Evolutionary conservation across 2,888 invertebrate species (phyloP), one percentile per base, ranked within the genome.

Genomic region (Drosophila mayaguana): DNA sequence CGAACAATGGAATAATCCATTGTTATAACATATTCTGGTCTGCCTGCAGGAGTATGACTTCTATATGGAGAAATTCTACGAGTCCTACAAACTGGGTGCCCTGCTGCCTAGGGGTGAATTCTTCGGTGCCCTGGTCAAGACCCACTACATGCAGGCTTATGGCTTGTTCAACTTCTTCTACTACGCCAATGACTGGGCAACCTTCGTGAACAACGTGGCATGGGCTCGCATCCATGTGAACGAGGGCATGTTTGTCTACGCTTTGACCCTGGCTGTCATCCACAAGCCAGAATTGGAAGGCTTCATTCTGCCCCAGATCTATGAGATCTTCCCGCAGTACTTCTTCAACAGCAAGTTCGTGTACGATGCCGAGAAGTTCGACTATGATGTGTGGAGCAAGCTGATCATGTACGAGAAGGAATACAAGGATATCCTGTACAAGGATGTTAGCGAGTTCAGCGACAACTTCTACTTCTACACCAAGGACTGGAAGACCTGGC

Each of bases 311-410:
- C 96, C 97, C 28, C 94, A 96, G 32, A 94, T 95, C 46, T 96
- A 96, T 90, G 97, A 97, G 93, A 94, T 96, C 91, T 95, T 95
- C 93, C 97, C 97, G 3, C 95, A 96, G 92, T 94, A 95, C 93
- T 96, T 96, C 94, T 95, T 96, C 91, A 95, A 96, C 93, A 93
- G 94, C 82, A 95, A 96, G 85, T 94, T 96, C 83, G 95, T 97
- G 80, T 94, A 95, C 87, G 94, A 95, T 85, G 96, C 95, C 1
- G 94, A 95, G 83, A 93, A 94, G 91, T 93, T 95, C 92, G 84
- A 91, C 53, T 91, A 81, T 40, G 88, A 90, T 78, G 80, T 82
- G 53, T 91, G 75, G 71, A 91, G 83, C 80, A 90, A 87, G 69
- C 61, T 78, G 51, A 81, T 86, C 55, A 89, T 90, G 90, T 90